phyloP scores from a whole-genome alignment of 2,797 vertebrate species.

The Furcifer pardalis region DNA sequence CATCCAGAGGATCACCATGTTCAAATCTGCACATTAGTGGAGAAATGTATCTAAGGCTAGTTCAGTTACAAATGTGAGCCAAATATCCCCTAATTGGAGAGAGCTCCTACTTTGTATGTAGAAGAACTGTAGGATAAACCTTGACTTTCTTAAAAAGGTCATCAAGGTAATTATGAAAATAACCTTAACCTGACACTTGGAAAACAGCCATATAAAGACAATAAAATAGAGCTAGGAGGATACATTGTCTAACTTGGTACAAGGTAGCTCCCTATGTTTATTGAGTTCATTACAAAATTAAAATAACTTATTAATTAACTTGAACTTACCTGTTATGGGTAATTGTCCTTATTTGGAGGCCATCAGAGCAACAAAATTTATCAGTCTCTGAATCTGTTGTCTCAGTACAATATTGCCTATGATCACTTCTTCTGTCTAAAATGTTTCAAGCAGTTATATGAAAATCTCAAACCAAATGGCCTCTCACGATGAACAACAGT shows the following conservation, averaged over 20 bases:
- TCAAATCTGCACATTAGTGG: not conserved
- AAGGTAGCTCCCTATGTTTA: not conserved
- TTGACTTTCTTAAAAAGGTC: not conserved
- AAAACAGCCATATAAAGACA: not conserved
- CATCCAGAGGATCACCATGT: not conserved
- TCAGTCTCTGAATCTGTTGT: constrained; percentile 46
- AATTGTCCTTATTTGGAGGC: constrained; percentile 40
- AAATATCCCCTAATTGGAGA: not conserved
- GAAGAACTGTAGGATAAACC: not conserved
- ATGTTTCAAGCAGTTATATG: not conserved
- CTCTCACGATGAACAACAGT: not conserved
- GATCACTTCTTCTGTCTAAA: not conserved
- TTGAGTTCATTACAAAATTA: not conserved
- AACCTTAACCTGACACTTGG: not conserved
- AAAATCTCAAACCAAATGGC: not conserved
- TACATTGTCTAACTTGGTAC: not conserved
- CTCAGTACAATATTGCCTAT: constrained; percentile 52
- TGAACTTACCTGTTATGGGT: constrained; percentile 29
- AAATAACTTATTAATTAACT: constrained; percentile 19
- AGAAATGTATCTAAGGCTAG: not conserved
- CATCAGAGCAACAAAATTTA: constrained; percentile 32
- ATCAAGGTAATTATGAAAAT: not conserved
- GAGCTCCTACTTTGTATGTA: not conserved
- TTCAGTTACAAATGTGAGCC: not conserved
- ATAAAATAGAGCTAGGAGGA: not conserved